Evolutionary conservation across 2,888 invertebrate species (phyloP).

Genomic region (Lydus trimaculatus): DNA sequence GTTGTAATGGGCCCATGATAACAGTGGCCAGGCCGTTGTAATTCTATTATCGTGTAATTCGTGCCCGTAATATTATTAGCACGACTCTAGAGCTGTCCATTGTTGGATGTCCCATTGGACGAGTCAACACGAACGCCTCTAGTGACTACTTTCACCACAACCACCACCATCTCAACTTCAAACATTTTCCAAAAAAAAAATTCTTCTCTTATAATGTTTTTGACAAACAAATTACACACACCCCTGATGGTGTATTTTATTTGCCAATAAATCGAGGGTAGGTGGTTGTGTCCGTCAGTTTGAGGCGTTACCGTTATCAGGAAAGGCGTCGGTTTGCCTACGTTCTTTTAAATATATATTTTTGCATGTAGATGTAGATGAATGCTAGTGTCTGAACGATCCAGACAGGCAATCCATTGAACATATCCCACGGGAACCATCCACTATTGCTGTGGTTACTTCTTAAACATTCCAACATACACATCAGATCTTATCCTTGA

Average conservation of each 20-base stretch:
- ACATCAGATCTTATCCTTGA: constrained; percentile 20
- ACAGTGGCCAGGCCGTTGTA: constrained; percentile 22
- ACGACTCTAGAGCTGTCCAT: constrained; percentile 11
- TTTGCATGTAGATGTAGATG: constrained; percentile 54
- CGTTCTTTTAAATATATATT: constrained; percentile 40
- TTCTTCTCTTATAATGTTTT: not conserved
- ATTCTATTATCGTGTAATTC: constrained; percentile 41
- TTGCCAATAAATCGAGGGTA: constrained; percentile 35
- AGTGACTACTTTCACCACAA: constrained; percentile 9
- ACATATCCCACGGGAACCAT: constrained; percentile 45
- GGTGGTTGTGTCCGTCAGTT: constrained; percentile 37
- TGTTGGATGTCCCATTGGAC: constrained; percentile 14
- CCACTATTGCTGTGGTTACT: constrained; percentile 46
- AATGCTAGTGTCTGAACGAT: constrained; percentile 54
- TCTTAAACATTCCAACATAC: constrained; percentile 26
- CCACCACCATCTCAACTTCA: not conserved
- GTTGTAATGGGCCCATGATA: not conserved
- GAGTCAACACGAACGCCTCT: constrained; percentile 10
- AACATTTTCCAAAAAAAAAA: too few relatives aligned
- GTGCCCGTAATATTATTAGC: constrained; percentile 33
- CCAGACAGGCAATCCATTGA: constrained; percentile 55
- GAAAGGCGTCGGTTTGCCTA: constrained; percentile 25
- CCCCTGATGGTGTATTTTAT: not conserved
- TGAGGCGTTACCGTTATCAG: constrained; percentile 38
- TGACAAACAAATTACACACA: not conserved